Percentiles rank a stretch among this genome's conserved stretches.
Evolutionary conservation across 30 jellyfish, hydroid and myxozoan species (phyloP).

Genomic region (Pelagia noctiluca): DNA sequence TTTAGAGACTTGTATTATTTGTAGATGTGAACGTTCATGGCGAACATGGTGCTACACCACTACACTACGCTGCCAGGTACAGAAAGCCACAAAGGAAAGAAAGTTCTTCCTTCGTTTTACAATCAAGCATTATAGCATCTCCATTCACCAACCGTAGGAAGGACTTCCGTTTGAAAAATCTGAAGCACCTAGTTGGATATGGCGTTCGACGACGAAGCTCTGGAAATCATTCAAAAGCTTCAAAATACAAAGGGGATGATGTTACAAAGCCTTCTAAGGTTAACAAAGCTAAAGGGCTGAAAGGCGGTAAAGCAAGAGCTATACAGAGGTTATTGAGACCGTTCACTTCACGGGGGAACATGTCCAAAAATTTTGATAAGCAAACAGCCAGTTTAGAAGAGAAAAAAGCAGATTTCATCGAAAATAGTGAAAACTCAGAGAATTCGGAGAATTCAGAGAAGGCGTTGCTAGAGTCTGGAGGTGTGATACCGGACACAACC

Average conservation of each 20-base stretch:
- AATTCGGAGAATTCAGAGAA: constrained; percentile 32
- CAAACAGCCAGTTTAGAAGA: no score
- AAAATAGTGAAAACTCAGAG: no score
- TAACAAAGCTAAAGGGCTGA: background rate
- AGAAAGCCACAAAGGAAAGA: constrained; percentile 41
- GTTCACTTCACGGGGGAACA: background rate
- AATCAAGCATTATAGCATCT: constrained; percentile 7
- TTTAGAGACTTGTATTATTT: background rate
- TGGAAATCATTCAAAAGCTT: constrained; percentile 38
- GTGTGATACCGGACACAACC: background rate
- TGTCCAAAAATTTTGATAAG: no score
- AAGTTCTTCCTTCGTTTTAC: constrained; percentile 1
- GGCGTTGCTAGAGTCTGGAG: constrained; percentile 44
- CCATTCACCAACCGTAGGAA: constrained; percentile 36
- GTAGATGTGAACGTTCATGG: constrained; percentile 91
- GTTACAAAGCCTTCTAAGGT: constrained; percentile 5
- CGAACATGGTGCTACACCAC: constrained; percentile 96
- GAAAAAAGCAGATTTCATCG: no score
- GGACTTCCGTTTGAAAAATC: constrained; percentile 44
- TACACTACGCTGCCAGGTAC: constrained; percentile 96
- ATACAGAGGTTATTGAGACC: constrained; percentile 39
- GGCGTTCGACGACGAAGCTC: constrained; percentile 48
- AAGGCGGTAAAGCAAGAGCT: background rate
- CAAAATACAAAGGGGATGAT: constrained; percentile 47
- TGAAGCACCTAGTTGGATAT: constrained; percentile 54